phyloP scores from a whole-genome alignment of 2,113 vertebrate genomes.

The Triplophysa siluroides region DNA sequence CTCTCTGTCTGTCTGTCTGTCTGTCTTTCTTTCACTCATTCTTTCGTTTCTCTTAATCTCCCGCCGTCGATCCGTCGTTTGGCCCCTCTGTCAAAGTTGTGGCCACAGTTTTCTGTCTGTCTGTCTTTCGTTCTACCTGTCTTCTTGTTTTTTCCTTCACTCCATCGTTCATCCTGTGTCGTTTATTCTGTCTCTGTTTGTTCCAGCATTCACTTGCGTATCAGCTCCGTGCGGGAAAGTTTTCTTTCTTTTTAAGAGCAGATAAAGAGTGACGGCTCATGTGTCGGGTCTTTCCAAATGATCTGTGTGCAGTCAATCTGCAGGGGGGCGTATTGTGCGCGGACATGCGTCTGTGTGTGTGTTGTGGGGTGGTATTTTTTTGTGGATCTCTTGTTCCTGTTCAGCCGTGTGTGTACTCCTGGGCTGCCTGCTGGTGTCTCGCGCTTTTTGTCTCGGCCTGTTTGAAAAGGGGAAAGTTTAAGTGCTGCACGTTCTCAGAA shows the following conservation, averaged over 20 bases:
- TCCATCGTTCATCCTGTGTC: not conserved
- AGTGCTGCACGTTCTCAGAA: conserved; percentile 71
- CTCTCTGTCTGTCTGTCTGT: conserved; percentile 51
- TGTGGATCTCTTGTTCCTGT: conserved; percentile 65
- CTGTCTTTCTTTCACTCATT: conserved; percentile 45
- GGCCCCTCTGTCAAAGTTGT: conserved; percentile 26
- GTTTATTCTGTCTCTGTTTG: not conserved
- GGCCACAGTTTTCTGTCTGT: conserved; percentile 22
- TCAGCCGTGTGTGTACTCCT: conserved; percentile 66
- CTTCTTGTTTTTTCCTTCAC: not conserved
- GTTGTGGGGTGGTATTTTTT: conserved; percentile 75
- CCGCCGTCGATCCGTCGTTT: conserved; percentile 51
- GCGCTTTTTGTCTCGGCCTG: conserved; percentile 71
- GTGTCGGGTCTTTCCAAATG: conserved; percentile 93
- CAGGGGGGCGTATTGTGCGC: conserved; percentile 65
- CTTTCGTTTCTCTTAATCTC: conserved; percentile 52
- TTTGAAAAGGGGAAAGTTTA: conserved; percentile 81
- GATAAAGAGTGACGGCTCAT: conserved; percentile 85
- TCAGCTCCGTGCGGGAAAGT: conserved; percentile 52
- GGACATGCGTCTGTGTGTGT: conserved; percentile 63
- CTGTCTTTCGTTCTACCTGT: not conserved
- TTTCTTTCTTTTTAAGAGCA: conserved; percentile 58
- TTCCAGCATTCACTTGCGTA: not conserved
- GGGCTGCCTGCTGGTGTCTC: conserved; percentile 70
- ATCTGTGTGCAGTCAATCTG: conserved; percentile 53